Base-by-base conservation (phyloP, 2,113 vertebrate genomes). In the Datnioides undecimradiatus region DNA sequence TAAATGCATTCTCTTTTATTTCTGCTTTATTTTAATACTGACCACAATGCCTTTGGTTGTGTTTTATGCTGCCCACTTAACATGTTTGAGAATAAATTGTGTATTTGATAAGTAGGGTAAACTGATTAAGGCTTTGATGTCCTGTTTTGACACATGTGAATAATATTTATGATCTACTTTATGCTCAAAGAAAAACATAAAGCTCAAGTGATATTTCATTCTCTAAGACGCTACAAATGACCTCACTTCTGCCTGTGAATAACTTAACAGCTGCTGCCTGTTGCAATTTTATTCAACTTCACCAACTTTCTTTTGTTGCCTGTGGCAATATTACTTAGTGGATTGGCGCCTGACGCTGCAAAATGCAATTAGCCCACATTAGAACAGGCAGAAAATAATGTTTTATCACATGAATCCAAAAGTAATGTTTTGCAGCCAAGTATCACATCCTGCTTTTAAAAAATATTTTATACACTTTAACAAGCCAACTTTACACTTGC, bases 251-350 rank as follows among this genome's bases (percentile, higher is more conserved):
- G 65, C 83, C 78, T 88, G 76, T 84, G 83, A 91, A 90, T 88
- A 90, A 85, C 82, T 90, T 73, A 91, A 82, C 90, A 88, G 87
- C 91, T 85, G 76, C 87, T 90, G 83, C 82, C 90, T 89, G 82
- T 86, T 91, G 86, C 81, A 80, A 74, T 92, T 85, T 83, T 66
- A 87, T 80, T 91, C 79, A 87, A 85, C 84, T 85, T 82, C 81
- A 74, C 74, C 77, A 91, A 89, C 77, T 86, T 90, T 87, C 74
- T 65, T 84, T 82, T 87, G 51, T 89, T 89, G 87, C 90, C 91
- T 77, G 66, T 89, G 89, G 89, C 85, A 89, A 87, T 90, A 82
- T 87, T 78, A 83, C 86, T 86, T 65, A 85, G 84, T 85, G 79
- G 81, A 87, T 74, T 82, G 73, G 57, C 34, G 65, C 76, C 87